Evolutionary conservation across 2,888 invertebrate genomes (phyloP), one percentile per base, ranked within the genome.

Genomic region (Drosophila gaucha): DNA sequence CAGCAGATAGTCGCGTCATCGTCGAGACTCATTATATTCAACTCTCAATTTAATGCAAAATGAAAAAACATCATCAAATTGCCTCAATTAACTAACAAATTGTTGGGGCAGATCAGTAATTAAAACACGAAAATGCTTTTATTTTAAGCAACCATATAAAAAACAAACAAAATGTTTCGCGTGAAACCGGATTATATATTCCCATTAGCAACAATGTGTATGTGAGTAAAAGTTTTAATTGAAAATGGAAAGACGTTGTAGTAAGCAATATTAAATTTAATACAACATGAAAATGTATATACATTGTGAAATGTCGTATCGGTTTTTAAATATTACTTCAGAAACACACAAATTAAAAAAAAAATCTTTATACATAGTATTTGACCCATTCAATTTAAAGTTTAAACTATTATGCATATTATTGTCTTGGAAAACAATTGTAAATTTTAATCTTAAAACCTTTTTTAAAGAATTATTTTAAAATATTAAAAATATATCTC

Each of bases 61-160:
- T 44, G 43, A 8, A 10, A 20, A 41, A 57, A 65, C 47, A 64
- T 28, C 67, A 59, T 62, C 33, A 67, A 84, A 80, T 87, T 80
- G 59, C 63, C 22, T 58, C 75, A 80, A 87, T 85, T 87, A 82
- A 87, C 72, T 62, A 64, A 78, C 78, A 78, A 78, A 74, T 84
- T 80, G 82, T 86, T 82, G 78, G 28, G 80, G 80, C 72, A 86
- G 80, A 86, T 86, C 87, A 80, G 87, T 72, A 65, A 75, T 80
- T 74, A 69, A 80, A 77, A 77, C 78, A 84, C 54, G 67, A 76
- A 83, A 86, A 67, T 68, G 77, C 84, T 83, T 79, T 86, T 83
- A 76, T 67, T 69, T 44, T 38, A 9, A 31, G n/a, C 9, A 60
- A 30, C 22, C 41, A 63, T 31, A 46, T 38, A 46, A 56, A 31